Evolutionary conservation across 37 sponge, comb jelly and placozoan species (phyloP), one percentile per base, ranked within the genome.

Genomic region (Spongilla lacustris): DNA sequence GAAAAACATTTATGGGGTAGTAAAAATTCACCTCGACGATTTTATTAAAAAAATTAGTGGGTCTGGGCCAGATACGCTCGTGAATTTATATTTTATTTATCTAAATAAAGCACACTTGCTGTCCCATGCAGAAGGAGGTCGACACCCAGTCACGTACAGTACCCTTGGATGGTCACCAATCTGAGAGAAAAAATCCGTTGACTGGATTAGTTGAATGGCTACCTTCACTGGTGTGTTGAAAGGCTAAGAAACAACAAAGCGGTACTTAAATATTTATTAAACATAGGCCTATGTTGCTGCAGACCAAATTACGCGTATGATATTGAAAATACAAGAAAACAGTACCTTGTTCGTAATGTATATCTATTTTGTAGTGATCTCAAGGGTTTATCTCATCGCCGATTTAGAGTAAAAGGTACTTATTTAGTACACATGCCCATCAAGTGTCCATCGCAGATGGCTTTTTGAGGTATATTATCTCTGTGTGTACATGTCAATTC

Each of bases 151-250:
- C 58, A 14, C 4, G 58, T 58, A 17, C 58, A 14, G 58, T 66
- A 12, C 83, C 91, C 4, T 74, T 93, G 26, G 90, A 93, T 22
- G 8, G 28, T 66, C 86, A 81, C 66, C 41, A 68, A 21, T 36
- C 35, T n/a, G 79, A 76, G 46, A 78, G 34, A 67, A 26, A 77
- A 2, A 81, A 89, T 69, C 86, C 87, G 1, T 25, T 38, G 31
- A 89, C 87, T 4, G 93, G 91, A 10, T 32, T 85, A n/a, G 58
- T 69, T n/a, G 93, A 86, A 46, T 24, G 68, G n/a, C 46, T 93
- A 17, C 78, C 90, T 31, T 82, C 84, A 9, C 81, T 92, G 77
- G 93, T 92, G 81, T 73, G 77, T 34, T 32, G 22, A 68, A 67
- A 31, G 26, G 12, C 24, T 28, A 74, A 9, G 41, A 6, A 5